Percentiles rank a stretch among this genome's conserved stretches.
These are phyloP conservation scores for Heliangelus exortis DNA, from an alignment of 2,797 vertebrate genomes.

Conservation along the genomic window DNA sequence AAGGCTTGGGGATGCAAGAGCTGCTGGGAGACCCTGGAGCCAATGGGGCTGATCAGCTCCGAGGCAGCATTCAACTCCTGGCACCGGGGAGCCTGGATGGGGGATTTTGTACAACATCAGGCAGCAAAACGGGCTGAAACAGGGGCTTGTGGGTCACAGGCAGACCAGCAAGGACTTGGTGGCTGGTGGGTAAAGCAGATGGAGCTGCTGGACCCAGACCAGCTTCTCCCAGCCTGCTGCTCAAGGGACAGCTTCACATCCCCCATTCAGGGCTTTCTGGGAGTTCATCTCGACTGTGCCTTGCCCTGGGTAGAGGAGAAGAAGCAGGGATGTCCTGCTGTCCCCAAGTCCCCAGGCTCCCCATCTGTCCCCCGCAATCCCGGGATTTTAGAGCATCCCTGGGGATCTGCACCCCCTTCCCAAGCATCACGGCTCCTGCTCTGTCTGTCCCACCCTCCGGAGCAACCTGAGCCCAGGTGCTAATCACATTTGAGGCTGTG, in stretches of 20 bases:
- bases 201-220: neutral
- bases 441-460: neutral
- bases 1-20: neutral
- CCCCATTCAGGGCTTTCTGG: accelerated
- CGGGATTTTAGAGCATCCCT: accelerated
- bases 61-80: accelerated
- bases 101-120: neutral
- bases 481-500: slow-evolving; percentile 75
- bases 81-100: neutral
- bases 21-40: accelerated
- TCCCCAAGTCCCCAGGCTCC: neutral
- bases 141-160: neutral
- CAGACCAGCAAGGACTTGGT: accelerated
- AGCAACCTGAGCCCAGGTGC: slow-evolving; percentile 54
- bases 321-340: too few relatives aligned
- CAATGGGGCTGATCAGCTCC: neutral
- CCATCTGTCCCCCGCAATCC: accelerated
- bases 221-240: neutral
- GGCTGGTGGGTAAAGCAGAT: neutral
- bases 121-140: neutral
- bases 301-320: too few relatives aligned
- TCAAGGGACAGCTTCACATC: neutral
- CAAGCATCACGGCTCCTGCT: neutral
- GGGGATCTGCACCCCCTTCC: neutral
- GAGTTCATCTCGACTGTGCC: accelerated